phyloP scores from a whole-genome alignment of 2,797 vertebrate species.

The Silurus lanzhouensis region DNA sequence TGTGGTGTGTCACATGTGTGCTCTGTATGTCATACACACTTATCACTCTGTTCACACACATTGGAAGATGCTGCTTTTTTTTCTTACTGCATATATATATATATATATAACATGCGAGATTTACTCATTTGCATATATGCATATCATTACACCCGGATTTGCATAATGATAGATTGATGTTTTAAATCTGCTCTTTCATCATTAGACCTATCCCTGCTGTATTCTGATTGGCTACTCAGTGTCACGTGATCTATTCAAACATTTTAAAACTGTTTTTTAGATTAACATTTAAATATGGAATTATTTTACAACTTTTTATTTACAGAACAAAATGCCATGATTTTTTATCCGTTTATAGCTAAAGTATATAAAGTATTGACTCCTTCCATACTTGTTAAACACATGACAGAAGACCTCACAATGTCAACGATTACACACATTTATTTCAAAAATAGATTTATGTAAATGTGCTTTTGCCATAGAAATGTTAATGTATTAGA shows the following conservation, averaged over 20 bases:
- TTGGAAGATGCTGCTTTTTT: not conserved
- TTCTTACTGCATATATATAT: conserved; percentile 22
- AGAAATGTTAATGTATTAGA: not conserved
- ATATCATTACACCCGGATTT: not conserved
- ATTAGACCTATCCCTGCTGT: not conserved
- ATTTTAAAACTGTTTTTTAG: too few species aligned
- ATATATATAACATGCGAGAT: not conserved
- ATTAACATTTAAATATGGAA: too few species aligned
- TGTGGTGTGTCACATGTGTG: not conserved
- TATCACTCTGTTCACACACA: too few species aligned
- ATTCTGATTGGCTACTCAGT: not conserved
- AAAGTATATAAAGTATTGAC: too few species aligned
- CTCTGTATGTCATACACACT: not conserved
- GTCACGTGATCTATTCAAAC: not conserved
- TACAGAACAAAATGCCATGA: too few species aligned
- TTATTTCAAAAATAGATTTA: not conserved
- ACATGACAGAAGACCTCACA: too few species aligned
- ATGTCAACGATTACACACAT: not conserved
- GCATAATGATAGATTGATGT: not conserved
- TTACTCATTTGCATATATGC: not conserved
- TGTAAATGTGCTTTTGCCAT: not conserved
- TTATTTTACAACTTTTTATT: too few species aligned
- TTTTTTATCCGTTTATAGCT: too few species aligned
- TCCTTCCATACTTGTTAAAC: too few species aligned
- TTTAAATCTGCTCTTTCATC: not conserved